Conservation (phyloP, 1,140 invertebrate genomes). For the Argopecten irradians region DNA sequence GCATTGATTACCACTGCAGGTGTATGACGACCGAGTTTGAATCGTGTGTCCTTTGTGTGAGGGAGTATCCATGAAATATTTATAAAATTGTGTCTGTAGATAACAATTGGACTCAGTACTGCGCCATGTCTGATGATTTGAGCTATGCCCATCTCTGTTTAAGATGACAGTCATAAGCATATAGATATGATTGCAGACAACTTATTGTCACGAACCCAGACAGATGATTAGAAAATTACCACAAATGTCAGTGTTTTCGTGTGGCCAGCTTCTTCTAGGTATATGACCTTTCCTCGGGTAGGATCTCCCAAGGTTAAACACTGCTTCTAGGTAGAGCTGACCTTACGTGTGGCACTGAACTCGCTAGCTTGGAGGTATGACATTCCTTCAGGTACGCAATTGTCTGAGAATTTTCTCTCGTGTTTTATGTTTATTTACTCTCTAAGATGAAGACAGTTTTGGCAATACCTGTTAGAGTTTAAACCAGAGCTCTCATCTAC, state of each 20-base stretch:
- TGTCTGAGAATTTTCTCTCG: not conserved
- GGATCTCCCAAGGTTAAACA: not conserved
- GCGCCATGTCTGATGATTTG: not conserved
- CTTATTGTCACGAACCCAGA: conserved; percentile 5
- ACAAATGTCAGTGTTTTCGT: not conserved
- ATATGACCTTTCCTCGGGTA: not conserved
- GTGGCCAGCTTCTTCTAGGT: not conserved
- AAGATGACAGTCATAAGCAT: conserved; percentile 10
- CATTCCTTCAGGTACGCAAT: not conserved
- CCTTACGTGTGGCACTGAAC: not conserved
- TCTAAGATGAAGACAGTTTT: not conserved
- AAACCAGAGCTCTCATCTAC: not conserved
- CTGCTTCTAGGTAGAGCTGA: not conserved
- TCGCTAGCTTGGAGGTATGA: not conserved
- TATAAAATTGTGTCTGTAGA: not conserved
- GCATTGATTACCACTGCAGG: no score
- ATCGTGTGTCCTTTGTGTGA: not conserved
- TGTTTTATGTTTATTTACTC: not conserved
- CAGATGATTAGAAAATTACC: not conserved
- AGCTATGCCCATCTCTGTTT: not conserved
- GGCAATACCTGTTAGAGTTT: not conserved
- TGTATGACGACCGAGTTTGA: not conserved
- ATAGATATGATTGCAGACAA: conserved; percentile 16
- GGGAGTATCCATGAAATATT: not conserved
- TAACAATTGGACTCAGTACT: not conserved